Base-by-base conservation (phyloP, 2,888 invertebrate species). In the Sinopyrophorus schimmeli region DNA sequence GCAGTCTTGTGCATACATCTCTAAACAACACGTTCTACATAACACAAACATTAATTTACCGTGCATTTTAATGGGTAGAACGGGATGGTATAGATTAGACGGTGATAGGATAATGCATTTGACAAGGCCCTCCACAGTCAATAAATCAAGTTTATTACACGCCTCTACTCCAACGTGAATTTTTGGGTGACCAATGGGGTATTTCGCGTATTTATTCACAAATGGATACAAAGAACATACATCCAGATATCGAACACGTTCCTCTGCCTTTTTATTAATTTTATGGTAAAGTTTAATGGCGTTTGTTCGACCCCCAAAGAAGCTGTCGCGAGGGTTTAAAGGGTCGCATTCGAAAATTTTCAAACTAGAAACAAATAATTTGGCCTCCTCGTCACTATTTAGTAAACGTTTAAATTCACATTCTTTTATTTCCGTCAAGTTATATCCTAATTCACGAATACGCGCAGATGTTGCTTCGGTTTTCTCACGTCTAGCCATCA, bases 191-290 rank as follows among this genome's bases (percentile, higher is more conserved):
- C 61, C 65, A 0, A 65, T 23, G 1, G 64, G 64, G 37, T 58
- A 65, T 42, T 57, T 58, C 1, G 59, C 56, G 31, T 59, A 55
- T 39, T 67, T 65, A 42, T 53, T 61, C 6, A 64, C 53, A 15
- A 26, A 66, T 0, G 67, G 66, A 37, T 69, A 66, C 1, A 65
- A 23, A 0, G 58, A 61, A 56, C 64, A 61, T 2, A 65, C 55
- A 41, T 65, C 62, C 1, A 58, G 30, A 40, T 65, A 64, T 3
- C 28, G 34, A 7, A 66, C 62, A 49, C 59, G 50, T 9, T 43
- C 27, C 2, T 28, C 61, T n/a, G n/a, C n/a, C n/a, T n/a, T n/a
- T 62, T 64, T 2, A 11, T 15, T 37, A 47, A 11, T 43, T 47
- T 42, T 58, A 46, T 62, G 55, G 49, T 61, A 54, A 17, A 43